Base-by-base conservation (phyloP, 2,113 vertebrate genomes). In the Formicarius rufipectus region DNA sequence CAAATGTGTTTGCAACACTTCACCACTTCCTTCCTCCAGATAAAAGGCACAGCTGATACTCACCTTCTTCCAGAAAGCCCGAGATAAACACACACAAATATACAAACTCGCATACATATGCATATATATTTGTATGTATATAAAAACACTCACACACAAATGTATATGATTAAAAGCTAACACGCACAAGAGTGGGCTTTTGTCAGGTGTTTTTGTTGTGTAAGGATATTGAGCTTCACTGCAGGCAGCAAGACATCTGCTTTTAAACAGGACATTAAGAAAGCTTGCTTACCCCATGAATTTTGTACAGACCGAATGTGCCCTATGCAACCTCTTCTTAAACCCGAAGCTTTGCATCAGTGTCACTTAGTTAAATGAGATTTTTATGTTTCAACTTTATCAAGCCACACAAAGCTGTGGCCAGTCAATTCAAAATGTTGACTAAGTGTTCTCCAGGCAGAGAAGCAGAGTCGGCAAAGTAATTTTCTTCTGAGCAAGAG, bases 21-120 rank as follows among this genome's bases (percentile, higher is more conserved):
- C 37, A 89, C 59, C 76, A 33, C 83, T 95, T 96, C 91, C 83
- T 95, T 96, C 91, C 85, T 86, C 37, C 94, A 93, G 87, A 94
- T 88, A 77, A 95, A 91, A 95, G 91, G 78, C 59, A 56, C 8
- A 40, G 82, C 52, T 87, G 83, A 89, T 72, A 81, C 5, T 76
- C 72, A 86, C 75, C 44, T 86, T 49, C 79, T 81, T 90, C 73
- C 53, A 71, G 21, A 85, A 85, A 78, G 62, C 49, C 49, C 23
- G 25, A 62, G 79, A 90, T 49, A 86, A 92, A 88, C 42, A 80
- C 45, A 77, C n/a, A 84, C 50, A 81, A 5, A 63, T 6, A 72
- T 1, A 88, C 16, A 88, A 60, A 78, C 27, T 60, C 72, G 52
- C 16, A 80, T 28, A 35, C 47, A 69, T 52, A 74, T 24, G 42